Evolutionary conservation across 2,888 invertebrate species (phyloP).

Genomic region (Drosophila demipolita): DNA sequence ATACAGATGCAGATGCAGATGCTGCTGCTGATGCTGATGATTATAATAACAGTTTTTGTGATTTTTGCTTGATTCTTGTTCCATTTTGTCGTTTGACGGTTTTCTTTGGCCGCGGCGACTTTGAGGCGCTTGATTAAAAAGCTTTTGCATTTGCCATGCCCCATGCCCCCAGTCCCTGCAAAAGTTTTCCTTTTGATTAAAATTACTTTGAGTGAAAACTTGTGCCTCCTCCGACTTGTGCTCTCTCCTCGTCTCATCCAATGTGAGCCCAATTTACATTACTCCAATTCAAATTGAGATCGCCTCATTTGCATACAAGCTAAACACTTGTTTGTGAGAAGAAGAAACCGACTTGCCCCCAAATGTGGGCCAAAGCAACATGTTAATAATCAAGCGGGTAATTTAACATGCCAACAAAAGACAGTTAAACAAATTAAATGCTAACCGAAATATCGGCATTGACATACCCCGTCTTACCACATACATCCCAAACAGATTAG

Average conservation of each 20-base stretch:
- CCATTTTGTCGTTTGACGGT: conserved; percentile 37
- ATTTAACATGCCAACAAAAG: conserved; percentile 60
- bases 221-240: conserved; percentile 10
- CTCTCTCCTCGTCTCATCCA: not conserved
- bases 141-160: conserved; percentile 62
- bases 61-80: conserved; percentile 64
- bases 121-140: conserved; percentile 75
- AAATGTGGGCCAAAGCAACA: conserved; percentile 71
- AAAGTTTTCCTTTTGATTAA: conserved; percentile 44
- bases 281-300: conserved; percentile 34
- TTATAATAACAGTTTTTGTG: conserved; percentile 77
- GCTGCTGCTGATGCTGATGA: conserved; percentile 50
- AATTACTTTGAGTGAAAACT: conserved; percentile 53
- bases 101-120: conserved; percentile 64
- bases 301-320: conserved; percentile 54
- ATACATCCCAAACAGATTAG: not conserved
- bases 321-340: conserved; percentile 20
- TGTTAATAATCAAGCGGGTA: conserved; percentile 73
- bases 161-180: not conserved
- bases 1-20: conserved; percentile 30
- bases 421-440: not conserved
- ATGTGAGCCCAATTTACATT: conserved; percentile 32
- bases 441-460: not conserved
- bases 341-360: conserved; percentile 20
- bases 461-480: conserved; percentile 35